Conservation (phyloP, 1,140 invertebrate species). For the Brachionus plicatilis region DNA sequence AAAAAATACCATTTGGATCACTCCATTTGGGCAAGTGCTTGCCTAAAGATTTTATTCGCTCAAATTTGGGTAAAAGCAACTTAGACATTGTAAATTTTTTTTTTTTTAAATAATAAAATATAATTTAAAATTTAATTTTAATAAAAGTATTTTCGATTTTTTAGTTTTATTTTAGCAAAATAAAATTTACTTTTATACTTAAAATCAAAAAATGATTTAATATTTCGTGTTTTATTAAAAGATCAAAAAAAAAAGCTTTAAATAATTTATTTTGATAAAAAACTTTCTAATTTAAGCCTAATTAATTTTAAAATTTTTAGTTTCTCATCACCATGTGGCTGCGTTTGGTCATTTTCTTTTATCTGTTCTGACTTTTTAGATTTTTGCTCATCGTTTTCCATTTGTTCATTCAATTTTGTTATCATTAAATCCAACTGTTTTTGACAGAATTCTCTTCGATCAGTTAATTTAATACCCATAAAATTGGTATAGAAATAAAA, state of each 20-base stretch:
- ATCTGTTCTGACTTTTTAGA: neutral
- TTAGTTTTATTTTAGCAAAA: neutral
- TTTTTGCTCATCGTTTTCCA: neutral
- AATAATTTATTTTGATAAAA: neutral
- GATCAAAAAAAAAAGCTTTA: neutral
- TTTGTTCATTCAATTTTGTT: neutral
- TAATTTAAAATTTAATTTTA: neutral
- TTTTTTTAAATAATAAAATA: too few species aligned
- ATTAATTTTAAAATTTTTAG: neutral
- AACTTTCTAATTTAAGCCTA: neutral
- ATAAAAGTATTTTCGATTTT: neutral
- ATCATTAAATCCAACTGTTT: neutral
- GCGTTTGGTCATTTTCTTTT: neutral
- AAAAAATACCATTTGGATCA: conserved; percentile 27
- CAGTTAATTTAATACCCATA: neutral
- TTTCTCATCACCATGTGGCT: neutral
- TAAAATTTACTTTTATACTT: neutral
- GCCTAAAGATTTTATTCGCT: neutral
- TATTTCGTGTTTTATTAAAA: neutral
- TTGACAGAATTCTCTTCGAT: neutral
- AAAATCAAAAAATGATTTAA: neutral
- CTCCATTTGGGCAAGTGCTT: conserved; percentile 27
- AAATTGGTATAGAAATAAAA: conserved; percentile 7
- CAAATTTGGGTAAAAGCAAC: conserved; percentile 33
- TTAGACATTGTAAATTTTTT: neutral